phyloP scores from a whole-genome alignment of 2,888 invertebrate species.

The Steinernema scapterisci region DNA sequence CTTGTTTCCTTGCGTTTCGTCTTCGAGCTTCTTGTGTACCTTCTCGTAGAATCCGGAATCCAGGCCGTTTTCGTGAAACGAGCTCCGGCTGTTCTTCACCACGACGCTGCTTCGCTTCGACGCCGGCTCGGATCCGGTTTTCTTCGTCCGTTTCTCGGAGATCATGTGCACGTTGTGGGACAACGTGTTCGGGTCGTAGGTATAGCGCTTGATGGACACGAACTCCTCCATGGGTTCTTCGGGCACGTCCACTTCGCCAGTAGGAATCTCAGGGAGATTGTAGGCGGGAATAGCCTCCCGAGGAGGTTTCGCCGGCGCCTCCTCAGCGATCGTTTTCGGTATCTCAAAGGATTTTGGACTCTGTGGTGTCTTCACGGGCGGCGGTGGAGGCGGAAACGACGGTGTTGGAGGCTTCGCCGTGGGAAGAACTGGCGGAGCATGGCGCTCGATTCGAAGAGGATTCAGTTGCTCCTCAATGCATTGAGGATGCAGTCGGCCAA shows the following conservation, averaged over 20 bases:
- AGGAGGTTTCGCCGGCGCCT: not conserved
- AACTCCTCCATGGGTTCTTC: not conserved
- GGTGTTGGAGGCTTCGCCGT: not conserved
- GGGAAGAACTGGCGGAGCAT: not conserved
- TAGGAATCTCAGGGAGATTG: not conserved
- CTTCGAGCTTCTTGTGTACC: not conserved
- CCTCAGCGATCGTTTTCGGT: not conserved
- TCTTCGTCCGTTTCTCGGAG: not conserved
- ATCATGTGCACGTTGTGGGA: slow-evolving; percentile 33
- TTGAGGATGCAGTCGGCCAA: slow-evolving; percentile 38
- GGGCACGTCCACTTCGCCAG: not conserved
- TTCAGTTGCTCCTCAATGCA: slow-evolving; percentile 34
- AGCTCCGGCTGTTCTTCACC: not conserved
- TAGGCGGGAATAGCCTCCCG: slow-evolving; percentile 2
- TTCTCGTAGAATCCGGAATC: slow-evolving; percentile 12
- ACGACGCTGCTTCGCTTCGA: slow-evolving; percentile 13
- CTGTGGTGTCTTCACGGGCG: slow-evolving; percentile 13
- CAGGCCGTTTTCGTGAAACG: slow-evolving; percentile 7
- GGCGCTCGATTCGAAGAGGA: not conserved
- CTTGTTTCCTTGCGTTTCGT: not conserved
- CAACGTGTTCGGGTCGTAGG: slow-evolving; percentile 35
- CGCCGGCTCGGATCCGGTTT: not conserved
- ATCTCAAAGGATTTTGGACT: not conserved
- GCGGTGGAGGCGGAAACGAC: slow-evolving; percentile 5
- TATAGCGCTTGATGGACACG: slow-evolving; percentile 33